These are phyloP conservation scores for Neuroscelio doddi DNA, from an alignment of 2,888 invertebrate species.

Conservation along the genomic window DNA sequence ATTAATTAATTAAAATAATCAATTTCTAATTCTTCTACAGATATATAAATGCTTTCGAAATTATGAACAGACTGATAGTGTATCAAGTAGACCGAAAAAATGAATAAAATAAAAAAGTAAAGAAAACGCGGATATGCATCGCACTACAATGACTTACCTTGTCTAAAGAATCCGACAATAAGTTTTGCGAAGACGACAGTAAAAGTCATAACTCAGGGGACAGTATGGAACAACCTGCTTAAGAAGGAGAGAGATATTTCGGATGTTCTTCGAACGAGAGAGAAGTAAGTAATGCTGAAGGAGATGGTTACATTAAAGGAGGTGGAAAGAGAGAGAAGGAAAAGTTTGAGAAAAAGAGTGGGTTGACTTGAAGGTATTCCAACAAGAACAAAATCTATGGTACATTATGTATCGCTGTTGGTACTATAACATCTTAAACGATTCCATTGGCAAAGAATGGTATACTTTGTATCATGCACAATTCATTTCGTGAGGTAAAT, in stretches of 20 bases:
- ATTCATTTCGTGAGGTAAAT: constrained; percentile 27
- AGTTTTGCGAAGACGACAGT: constrained; percentile 1
- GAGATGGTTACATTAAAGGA: constrained; percentile 30
- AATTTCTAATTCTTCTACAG: too few species aligned
- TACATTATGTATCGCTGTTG: constrained; percentile 51
- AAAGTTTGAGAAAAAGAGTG: constrained; percentile 37
- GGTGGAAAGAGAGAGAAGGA: constrained; percentile 30
- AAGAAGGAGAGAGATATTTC: constrained; percentile 37
- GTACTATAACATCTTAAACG: constrained; percentile 59
- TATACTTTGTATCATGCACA: constrained; percentile 36
- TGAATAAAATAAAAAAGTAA: not conserved
- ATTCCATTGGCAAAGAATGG: constrained; percentile 48
- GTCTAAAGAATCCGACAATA: constrained; percentile 1
- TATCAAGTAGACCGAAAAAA: not conserved
- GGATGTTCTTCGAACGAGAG: constrained; percentile 10
- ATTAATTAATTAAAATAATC: too few species aligned
- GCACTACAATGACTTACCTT: not conserved
- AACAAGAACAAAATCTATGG: constrained; percentile 58
- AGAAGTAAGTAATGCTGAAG: constrained; percentile 31
- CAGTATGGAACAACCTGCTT: constrained; percentile 20
- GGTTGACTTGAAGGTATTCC: constrained; percentile 57
- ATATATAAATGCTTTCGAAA: too few species aligned
- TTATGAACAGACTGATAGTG: not conserved
- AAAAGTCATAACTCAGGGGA: constrained; percentile 5
- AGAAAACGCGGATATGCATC: not conserved